Percentiles rank a stretch among this genome's conserved stretches.
phyloP scores from a whole-genome alignment of 2,888 invertebrate species.

The Hecatera dysodea region DNA sequence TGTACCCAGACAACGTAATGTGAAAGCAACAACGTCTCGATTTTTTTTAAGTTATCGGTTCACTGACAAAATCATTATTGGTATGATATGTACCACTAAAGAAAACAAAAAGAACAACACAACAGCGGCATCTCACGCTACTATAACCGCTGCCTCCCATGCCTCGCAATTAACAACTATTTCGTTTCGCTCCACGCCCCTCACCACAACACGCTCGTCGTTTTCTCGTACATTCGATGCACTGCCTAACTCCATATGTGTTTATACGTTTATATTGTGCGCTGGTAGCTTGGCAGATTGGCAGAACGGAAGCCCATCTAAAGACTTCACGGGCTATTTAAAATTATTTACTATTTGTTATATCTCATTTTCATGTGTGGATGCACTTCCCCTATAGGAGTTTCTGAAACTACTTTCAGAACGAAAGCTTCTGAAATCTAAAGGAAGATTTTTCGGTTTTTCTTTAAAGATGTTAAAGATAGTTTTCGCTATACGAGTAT shows the following conservation, averaged over 20 bases:
- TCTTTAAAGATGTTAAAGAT: constrained; percentile 14
- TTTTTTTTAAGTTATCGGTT: too few relatives aligned
- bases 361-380: constrained; percentile 63
- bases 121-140: too few relatives aligned
- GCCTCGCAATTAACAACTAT: constrained; percentile 14
- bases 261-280: constrained; percentile 71
- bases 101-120: background rate
- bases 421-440: background rate
- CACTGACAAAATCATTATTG: too few relatives aligned
- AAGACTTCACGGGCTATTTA: constrained; percentile 70
- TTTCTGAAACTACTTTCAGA: constrained; percentile 9
- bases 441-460: background rate
- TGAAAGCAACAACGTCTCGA: too few relatives aligned
- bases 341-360: constrained; percentile 68
- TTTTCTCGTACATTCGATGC: constrained; percentile 74
- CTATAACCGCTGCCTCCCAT: constrained; percentile 16
- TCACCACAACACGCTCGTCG: constrained; percentile 74
- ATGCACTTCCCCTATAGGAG: constrained; percentile 32
- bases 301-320: constrained; percentile 49
- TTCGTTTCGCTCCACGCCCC: constrained; percentile 57
- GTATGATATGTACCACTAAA: too few relatives aligned
- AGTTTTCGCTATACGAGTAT: constrained; percentile 23
- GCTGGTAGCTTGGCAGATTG: constrained; percentile 63
- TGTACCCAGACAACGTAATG: too few relatives aligned
- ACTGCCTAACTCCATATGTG: constrained; percentile 76